Evolutionary conservation across 2,888 invertebrate genomes (phyloP), one percentile per base, ranked within the genome.

Genomic region (Anarsia innoxiella): DNA sequence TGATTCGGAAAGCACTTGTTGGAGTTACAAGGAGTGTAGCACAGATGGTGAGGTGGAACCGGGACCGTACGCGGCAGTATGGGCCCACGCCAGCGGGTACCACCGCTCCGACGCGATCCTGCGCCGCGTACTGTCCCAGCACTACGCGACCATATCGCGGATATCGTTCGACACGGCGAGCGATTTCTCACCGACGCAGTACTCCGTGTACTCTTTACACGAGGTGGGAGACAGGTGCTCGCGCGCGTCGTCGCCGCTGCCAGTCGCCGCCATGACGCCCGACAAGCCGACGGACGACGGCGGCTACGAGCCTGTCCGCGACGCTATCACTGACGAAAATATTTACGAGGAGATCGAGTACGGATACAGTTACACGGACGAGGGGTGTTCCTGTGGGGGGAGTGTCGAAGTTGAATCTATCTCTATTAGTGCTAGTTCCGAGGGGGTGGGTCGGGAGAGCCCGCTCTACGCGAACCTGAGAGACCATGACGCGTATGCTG

Each of bases 331-430:
- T 1, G 82, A 78, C 74, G 84, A 84, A 39, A 83, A 84, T 43
- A 82, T 80, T 44, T 84, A 84, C 75, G 84, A 83, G 49, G 84
- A 84, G 51, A 83, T 83, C 29, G 83, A 80, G 30, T 78, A 65
- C 46, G 75, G 74, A 8, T 68, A 62, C 49, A 73, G 73, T 57
- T 76, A 70, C 39, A 77, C 82, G 39, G 80, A 82, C 46, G 83
- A 82, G 42, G 84, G 83, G 0, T 85, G 77, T 45, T 84, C 84
- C 3, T 77, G 78, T 40, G 79, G 73, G 12, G 80, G 79, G 45
- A 85, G 85, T 64, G 73, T 80, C 6, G 86, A 85, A 44, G 77
- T 85, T 23, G 83, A 83, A 54, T 78, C 76, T 53, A 75, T 74
- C 46, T 80, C 82, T 1, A 66, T 78, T 9, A 84, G 85, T 63